phyloP scores from a whole-genome alignment of 2,797 vertebrate genomes.

The Leptoclinus maculatus region DNA sequence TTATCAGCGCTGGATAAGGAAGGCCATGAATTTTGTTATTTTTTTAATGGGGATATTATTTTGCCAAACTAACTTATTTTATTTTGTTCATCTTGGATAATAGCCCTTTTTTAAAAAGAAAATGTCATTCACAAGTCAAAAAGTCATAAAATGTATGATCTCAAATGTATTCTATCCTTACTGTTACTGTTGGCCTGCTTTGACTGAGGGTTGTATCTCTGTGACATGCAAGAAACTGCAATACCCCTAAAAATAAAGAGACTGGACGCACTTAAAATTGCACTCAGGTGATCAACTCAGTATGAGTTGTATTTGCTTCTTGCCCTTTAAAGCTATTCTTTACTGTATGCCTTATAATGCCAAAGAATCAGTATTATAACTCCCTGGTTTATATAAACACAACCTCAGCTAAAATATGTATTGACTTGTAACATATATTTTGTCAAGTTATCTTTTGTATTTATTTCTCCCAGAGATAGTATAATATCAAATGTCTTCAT shows the following conservation, averaged over 20 bases:
- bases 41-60: background rate
- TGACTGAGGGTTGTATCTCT: background rate
- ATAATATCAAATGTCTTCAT: background rate
- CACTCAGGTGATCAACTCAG: too few relatives aligned
- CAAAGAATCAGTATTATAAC: too few relatives aligned
- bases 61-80: background rate
- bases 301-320: too few relatives aligned
- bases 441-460: background rate
- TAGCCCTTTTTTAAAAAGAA: too few relatives aligned
- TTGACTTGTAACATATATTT: too few relatives aligned
- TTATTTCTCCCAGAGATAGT: background rate
- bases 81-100: background rate
- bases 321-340: too few relatives aligned
- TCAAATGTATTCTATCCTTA: background rate
- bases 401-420: too few relatives aligned
- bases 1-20: background rate
- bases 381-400: too few relatives aligned
- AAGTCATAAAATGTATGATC: background rate
- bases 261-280: too few relatives aligned
- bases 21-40: background rate
- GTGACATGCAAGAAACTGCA: background rate
- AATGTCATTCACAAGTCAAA: background rate
- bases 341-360: too few relatives aligned
- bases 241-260: too few relatives aligned
- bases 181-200: background rate